Percentiles rank a stretch among this genome's conserved stretches.
Conservation (phyloP, 1,140 invertebrate species). For the Drosophila bocki region DNA sequence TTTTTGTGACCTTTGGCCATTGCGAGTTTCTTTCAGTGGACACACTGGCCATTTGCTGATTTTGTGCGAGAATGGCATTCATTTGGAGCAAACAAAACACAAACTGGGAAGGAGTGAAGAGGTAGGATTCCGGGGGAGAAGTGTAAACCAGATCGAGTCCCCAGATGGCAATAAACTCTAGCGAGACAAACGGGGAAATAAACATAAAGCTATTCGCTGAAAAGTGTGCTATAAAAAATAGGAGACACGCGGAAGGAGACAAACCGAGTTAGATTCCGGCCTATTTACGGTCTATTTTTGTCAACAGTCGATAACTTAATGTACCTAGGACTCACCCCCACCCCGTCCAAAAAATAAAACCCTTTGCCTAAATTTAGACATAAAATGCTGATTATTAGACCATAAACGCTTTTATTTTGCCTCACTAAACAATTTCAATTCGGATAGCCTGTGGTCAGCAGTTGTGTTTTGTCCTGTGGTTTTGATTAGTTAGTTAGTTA, state of each 20-base stretch:
- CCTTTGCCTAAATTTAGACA: slow-evolving; percentile 54
- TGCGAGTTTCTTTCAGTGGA: slow-evolving; percentile 37
- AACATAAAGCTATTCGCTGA: slow-evolving; percentile 30
- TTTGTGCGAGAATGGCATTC: slow-evolving; percentile 28
- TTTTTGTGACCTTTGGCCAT: slow-evolving; percentile 19
- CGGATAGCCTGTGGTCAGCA: slow-evolving; percentile 51
- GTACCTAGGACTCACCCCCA: slow-evolving; percentile 27
- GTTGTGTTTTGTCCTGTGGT: slow-evolving; percentile 24
- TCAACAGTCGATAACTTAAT: slow-evolving; percentile 68
- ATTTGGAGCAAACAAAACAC: slow-evolving; percentile 22
- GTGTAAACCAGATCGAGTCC: slow-evolving; percentile 29
- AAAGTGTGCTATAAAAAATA: slow-evolving; percentile 58
- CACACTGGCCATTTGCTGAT: slow-evolving; percentile 16
- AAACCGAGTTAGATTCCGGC: slow-evolving; percentile 20
- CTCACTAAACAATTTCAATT: slow-evolving; percentile 50
- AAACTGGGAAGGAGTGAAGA: neutral
- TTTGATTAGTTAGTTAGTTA: slow-evolving; percentile 51
- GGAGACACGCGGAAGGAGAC: slow-evolving; percentile 8
- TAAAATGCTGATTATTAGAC: slow-evolving; percentile 51
- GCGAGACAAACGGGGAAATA: slow-evolving; percentile 1
- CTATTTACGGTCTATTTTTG: slow-evolving; percentile 60
- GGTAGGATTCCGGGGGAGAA: neutral
- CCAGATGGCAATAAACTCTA: slow-evolving; percentile 40
- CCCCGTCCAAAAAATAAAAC: slow-evolving; percentile 10
- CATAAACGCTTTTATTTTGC: slow-evolving; percentile 47